A percentile compares a stretch with the other conserved stretches of the same genome.
Evolutionary conservation across 2,797 vertebrate species (phyloP).

Genomic region (Kryptopterus vitreolus): DNA sequence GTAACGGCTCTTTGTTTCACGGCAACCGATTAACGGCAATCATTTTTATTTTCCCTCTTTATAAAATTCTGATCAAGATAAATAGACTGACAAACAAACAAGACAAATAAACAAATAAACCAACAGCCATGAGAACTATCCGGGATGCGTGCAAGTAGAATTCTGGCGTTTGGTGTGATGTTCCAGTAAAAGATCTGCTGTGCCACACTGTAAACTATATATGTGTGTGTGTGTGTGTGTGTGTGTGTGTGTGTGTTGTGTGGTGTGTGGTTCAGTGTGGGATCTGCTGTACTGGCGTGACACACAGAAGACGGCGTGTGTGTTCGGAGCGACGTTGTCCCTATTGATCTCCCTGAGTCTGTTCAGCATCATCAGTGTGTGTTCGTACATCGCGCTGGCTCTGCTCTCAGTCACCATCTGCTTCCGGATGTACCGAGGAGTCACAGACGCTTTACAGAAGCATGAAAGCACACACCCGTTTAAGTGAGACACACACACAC

Average conservation of each 20-base stretch:
- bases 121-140: too few species aligned
- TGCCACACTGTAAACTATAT: neutral
- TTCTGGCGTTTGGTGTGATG: neutral
- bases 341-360: slow-evolving; percentile 84
- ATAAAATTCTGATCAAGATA: too few species aligned
- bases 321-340: slow-evolving; percentile 82
- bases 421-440: slow-evolving; percentile 87
- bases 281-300: slow-evolving; percentile 88
- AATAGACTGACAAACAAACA: too few species aligned
- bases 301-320: slow-evolving; percentile 82
- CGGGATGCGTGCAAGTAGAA: too few species aligned
- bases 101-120: too few species aligned
- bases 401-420: slow-evolving; percentile 84
- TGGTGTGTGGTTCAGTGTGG: slow-evolving; percentile 78
- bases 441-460: slow-evolving; percentile 86
- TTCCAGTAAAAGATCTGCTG: neutral
- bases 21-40: too few species aligned
- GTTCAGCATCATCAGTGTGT: slow-evolving; percentile 85
- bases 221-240: neutral
- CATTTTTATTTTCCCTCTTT: too few species aligned
- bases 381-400: slow-evolving; percentile 81
- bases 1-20: too few species aligned
- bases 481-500: slow-evolving; percentile 75
- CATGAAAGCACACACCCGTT: slow-evolving; percentile 84
- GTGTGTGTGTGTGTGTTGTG: neutral